Evolutionary conservation across 2,113 vertebrate species (phyloP).

Genomic region (Tetrax tetrax): DNA sequence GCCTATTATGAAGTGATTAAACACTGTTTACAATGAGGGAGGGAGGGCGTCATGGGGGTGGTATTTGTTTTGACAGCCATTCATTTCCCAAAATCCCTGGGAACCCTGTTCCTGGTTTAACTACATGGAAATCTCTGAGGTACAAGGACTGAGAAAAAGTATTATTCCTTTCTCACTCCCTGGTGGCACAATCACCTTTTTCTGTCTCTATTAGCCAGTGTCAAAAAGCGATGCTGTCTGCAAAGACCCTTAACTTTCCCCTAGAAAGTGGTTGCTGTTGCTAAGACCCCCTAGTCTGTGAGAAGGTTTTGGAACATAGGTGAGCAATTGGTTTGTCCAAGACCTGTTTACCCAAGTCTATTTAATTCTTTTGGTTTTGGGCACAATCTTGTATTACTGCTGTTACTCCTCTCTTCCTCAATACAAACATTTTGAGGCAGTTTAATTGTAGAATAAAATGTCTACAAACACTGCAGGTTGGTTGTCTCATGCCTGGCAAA

Average conservation of each 20-base stretch:
- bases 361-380: not conserved
- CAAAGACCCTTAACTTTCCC: not conserved
- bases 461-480: not conserved
- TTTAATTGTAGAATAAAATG: not conserved
- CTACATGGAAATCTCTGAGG: conserved; percentile 51
- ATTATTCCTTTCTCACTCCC: conserved; percentile 23
- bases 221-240: not conserved
- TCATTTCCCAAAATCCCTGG: conserved; percentile 62
- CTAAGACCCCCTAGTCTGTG: not conserved
- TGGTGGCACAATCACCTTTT: not conserved
- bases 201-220: not conserved
- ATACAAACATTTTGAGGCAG: not conserved
- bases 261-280: not conserved
- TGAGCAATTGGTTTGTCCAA: not conserved
- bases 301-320: not conserved
- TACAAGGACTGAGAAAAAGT: not conserved
- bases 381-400: not conserved
- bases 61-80: conserved; percentile 52
- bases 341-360: not conserved
- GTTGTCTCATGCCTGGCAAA: not conserved
- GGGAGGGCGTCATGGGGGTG: not conserved
- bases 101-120: conserved; percentile 60
- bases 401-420: not conserved
- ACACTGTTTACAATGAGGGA: conserved; percentile 57
- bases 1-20: conserved; percentile 49